A percentile compares a stretch with the other conserved stretches of the same genome.
Conservation (phyloP, 2,888 invertebrate genomes). For the Steinernema carpocapsae region DNA sequence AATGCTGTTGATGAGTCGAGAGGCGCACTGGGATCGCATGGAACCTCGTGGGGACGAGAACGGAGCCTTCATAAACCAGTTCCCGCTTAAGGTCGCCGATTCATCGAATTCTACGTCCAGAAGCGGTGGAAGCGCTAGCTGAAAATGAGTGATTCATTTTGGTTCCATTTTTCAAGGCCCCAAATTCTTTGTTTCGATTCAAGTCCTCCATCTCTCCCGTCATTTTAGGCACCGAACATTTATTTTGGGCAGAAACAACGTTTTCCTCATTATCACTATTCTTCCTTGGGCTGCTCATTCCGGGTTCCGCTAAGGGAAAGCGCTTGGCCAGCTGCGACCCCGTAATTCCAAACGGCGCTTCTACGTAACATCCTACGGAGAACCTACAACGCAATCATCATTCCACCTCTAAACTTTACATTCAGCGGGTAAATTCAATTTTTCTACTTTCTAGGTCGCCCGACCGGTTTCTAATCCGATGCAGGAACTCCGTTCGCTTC, state of each 20-base stretch:
- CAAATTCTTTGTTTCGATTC: too few species aligned
- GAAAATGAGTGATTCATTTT: background rate
- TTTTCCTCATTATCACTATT: background rate
- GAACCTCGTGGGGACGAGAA: constrained; percentile 37
- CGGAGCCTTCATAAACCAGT: constrained; percentile 37
- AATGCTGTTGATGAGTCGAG: constrained; percentile 35
- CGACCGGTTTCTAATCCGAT: too few species aligned
- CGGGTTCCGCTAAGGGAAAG: too few species aligned
- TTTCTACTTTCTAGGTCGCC: too few species aligned
- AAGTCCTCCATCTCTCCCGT: too few species aligned
- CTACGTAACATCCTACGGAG: background rate
- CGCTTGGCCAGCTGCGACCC: too few species aligned
- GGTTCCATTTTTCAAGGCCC: too few species aligned
- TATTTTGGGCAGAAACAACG: background rate
- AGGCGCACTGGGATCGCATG: constrained; percentile 37
- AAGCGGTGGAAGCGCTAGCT: constrained; percentile 21
- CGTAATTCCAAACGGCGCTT: background rate
- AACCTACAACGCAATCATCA: background rate
- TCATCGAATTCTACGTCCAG: constrained; percentile 17
- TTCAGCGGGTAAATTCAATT: too few species aligned
- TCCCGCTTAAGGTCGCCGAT: constrained; percentile 26
- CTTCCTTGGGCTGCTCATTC: too few species aligned
- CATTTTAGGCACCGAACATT: background rate
- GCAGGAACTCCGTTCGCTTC: too few species aligned
- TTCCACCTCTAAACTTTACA: too few species aligned